Percentiles rank a stretch among this genome's conserved stretches.
phyloP scores from a whole-genome alignment of 35 echinoderm and acorn worm genomes.

The Apostichopus californicus region DNA sequence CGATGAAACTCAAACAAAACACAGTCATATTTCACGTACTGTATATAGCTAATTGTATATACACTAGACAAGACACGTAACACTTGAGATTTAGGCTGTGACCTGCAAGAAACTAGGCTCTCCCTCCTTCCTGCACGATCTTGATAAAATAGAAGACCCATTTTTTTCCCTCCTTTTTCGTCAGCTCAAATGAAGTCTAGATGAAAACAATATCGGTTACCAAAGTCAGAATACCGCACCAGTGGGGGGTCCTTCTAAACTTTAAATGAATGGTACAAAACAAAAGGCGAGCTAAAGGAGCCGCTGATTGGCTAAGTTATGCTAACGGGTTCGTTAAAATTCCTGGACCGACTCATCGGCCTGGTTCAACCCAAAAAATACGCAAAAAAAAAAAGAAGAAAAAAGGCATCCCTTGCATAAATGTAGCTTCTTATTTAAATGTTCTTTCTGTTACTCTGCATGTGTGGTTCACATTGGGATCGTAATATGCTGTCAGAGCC shows the following conservation, averaged over 20 bases:
- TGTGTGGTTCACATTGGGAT: not conserved
- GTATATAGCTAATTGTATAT: no score
- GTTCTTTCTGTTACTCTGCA: not conserved
- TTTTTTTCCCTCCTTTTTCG: no score
- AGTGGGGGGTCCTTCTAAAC: constrained; percentile 18
- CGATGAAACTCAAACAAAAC: no score
- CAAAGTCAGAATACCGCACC: not conserved
- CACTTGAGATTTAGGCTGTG: no score
- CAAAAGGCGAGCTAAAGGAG: not conserved
- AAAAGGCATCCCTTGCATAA: not conserved
- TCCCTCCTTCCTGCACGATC: no score
- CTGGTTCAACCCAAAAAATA: not conserved
- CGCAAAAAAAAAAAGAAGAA: no score
- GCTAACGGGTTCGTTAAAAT: constrained; percentile 50
- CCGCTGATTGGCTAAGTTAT: constrained; percentile 20
- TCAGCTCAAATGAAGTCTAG: not conserved
- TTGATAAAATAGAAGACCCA: no score
- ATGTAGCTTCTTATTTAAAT: constrained; percentile 1
- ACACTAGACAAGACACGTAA: no score
- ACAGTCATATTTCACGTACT: no score
- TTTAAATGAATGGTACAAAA: not conserved
- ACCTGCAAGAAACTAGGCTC: no score
- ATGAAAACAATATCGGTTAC: constrained; percentile 34
- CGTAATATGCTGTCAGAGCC: constrained; percentile 5
- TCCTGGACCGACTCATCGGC: not conserved